Evolutionary conservation across 1,140 invertebrate genomes (phyloP), one percentile per base, ranked within the genome.

Genomic region (Cepaea nemoralis): DNA sequence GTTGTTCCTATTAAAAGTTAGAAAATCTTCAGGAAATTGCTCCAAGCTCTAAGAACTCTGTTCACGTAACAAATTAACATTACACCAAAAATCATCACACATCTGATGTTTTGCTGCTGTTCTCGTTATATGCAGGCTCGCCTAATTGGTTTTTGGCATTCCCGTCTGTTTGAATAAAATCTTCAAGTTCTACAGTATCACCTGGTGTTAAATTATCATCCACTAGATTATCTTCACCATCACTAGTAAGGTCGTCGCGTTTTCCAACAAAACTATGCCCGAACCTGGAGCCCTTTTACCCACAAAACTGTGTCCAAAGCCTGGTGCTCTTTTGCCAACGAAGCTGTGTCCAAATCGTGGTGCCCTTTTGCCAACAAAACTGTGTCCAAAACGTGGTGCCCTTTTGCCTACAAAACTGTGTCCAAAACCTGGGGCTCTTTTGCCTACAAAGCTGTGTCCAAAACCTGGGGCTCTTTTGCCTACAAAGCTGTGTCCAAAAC

Each of bases 391-490:
- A 0, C 66, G 19, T 39, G 74, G 76, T n/a, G n/a, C 12, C 39
- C 82, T 35, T 67, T 83, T 83, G 0, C 82, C 82, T 0, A 83
- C 45, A 70, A 83, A 83, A n/a, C 70, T 37, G 40, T 83, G 74
- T 0, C 42, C 27, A 59, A 83, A 83, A 14, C 33, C 45, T 6
- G 82, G 78, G 3, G 31, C 27, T 2, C 63, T 55, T 24, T 66
- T 40, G 8, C 50, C 67, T 0, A 69, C 83, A 48, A 83, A 48
- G n/a, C 59, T 63, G 10, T 77, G 24, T 0, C 42, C 50, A 35
- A 73, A 74, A 0, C 33, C 48, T 6, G 31, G 31, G 3, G 59
- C 50, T 24, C 73, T 55, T 78, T 83, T 76, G 0, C 27, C 42
- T 10, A 48, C 12, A 50, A n/a, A 14, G 39, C 0, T 45, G 10